Conservation (phyloP, 2,113 vertebrate genomes). For the Ciconia maguari region DNA sequence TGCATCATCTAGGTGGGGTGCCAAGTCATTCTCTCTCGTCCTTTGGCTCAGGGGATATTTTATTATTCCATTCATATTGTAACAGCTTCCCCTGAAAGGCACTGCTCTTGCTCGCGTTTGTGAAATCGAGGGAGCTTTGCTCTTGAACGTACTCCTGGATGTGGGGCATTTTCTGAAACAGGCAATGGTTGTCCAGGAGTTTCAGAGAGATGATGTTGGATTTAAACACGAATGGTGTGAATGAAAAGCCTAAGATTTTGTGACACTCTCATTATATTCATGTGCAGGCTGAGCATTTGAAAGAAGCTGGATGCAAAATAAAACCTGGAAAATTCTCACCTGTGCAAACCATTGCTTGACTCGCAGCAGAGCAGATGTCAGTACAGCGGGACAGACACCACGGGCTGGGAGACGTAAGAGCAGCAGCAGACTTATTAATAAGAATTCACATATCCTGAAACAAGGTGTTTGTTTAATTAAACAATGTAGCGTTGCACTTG, state of each 20-base stretch:
- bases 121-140: background rate
- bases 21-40: conserved; percentile 14
- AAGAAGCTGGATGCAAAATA: background rate
- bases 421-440: background rate
- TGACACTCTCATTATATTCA: background rate
- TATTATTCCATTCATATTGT: background rate
- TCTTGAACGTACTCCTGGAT: background rate
- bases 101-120: background rate
- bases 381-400: accelerated
- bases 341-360: background rate
- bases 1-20: background rate
- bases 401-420: background rate
- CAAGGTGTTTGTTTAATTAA: background rate
- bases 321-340: conserved; percentile 6
- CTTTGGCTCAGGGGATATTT: background rate
- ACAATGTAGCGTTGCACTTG: background rate
- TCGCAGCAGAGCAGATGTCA: background rate
- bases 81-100: background rate
- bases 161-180: background rate
- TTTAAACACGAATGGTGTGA: background rate
- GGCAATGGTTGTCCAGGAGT: background rate
- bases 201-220: background rate
- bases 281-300: background rate
- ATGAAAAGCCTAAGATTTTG: background rate
- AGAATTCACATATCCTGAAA: background rate